Percentiles rank a stretch among this genome's conserved stretches.
Conservation (phyloP, 1,140 invertebrate species). For the Philotrypesis tridentata region DNA sequence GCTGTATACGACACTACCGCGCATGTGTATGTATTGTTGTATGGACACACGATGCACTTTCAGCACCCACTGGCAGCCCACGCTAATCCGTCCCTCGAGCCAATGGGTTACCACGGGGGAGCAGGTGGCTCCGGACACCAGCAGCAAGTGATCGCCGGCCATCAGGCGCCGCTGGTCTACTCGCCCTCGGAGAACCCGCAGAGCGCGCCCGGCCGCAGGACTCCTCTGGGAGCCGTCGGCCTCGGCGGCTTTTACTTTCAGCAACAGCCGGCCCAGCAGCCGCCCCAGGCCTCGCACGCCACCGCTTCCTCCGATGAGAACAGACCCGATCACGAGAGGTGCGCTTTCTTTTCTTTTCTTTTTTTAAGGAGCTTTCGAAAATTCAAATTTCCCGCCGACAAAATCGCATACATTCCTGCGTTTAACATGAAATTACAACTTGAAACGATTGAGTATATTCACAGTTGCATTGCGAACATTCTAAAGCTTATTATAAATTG, state of each 20-base stretch:
- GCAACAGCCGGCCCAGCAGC: conserved; percentile 73
- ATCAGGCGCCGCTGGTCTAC: conserved; percentile 56
- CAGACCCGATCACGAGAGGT: conserved; percentile 78
- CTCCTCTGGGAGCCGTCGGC: conserved; percentile 86
- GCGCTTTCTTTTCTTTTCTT: conserved; percentile 3
- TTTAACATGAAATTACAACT: no score
- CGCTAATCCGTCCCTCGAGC: conserved; percentile 34
- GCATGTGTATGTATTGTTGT: no score
- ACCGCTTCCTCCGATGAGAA: conserved; percentile 83
- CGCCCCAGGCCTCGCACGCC: conserved; percentile 70
- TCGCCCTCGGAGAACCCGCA: conserved; percentile 75
- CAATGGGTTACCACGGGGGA: conserved; percentile 61
- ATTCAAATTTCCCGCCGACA: no score
- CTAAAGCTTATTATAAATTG: no score
- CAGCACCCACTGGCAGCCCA: conserved; percentile 23
- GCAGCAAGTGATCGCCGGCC: conserved; percentile 52
- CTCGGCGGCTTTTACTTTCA: conserved; percentile 86
- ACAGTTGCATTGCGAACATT: no score
- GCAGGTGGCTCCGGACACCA: conserved; percentile 62
- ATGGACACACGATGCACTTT: no score
- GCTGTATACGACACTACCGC: no score
- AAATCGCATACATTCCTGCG: no score
- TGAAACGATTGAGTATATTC: no score
- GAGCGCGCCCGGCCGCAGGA: conserved; percentile 82
- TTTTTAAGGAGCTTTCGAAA: no score